These are phyloP conservation scores for Microchirus variegatus DNA, from an alignment of 2,797 vertebrate species.

Conservation along the genomic window DNA sequence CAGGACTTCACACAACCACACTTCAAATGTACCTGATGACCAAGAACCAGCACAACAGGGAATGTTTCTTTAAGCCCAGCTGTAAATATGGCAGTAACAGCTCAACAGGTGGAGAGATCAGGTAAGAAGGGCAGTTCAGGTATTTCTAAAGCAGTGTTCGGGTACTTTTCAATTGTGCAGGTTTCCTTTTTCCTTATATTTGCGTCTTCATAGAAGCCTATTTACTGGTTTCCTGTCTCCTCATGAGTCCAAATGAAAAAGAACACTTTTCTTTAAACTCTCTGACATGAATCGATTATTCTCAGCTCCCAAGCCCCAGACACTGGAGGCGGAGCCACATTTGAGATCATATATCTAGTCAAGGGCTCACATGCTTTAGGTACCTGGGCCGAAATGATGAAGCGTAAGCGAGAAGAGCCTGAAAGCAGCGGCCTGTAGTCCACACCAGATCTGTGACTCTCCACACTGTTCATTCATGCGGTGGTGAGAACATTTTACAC, in stretches of 20 bases:
- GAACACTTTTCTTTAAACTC: slow-evolving; percentile 3
- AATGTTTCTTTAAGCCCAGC: slow-evolving; percentile 25
- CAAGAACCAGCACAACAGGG: not conserved
- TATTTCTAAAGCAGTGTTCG: too few species aligned
- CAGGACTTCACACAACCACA: too few species aligned
- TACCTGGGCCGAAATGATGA: slow-evolving; percentile 6
- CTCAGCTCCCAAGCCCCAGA: not conserved
- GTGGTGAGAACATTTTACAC: slow-evolving; percentile 14
- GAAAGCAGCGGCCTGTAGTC: slow-evolving; percentile 17
- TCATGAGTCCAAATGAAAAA: slow-evolving; percentile 7
- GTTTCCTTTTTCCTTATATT: not conserved
- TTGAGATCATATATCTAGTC: not conserved
- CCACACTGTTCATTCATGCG: not conserved
- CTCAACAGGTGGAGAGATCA: not conserved
- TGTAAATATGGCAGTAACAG: not conserved
- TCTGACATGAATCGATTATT: not conserved
- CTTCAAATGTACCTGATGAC: too few species aligned
- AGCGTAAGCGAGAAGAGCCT: slow-evolving; percentile 9
- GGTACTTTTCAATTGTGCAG: not conserved
- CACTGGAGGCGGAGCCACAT: not conserved
- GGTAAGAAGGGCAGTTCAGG: too few species aligned
- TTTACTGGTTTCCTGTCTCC: not conserved
- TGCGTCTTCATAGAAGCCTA: not conserved
- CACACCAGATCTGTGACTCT: not conserved
- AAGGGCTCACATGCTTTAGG: slow-evolving; percentile 10